Conservation (phyloP, 2,888 invertebrate genomes). For the Tipula unca region DNA sequence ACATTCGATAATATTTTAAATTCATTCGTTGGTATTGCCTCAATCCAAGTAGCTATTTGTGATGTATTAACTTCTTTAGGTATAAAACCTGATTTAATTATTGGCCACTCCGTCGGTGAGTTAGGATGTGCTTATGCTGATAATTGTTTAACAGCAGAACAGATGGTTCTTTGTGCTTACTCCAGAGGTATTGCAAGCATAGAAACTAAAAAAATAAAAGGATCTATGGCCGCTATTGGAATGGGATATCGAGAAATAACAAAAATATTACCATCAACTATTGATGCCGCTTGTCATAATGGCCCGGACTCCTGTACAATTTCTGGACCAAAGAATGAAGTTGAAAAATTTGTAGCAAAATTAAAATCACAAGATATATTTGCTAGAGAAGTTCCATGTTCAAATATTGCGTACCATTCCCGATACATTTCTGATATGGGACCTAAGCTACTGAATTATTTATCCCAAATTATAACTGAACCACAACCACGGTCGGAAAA, state of each 20-base stretch:
- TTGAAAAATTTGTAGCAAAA: conserved; percentile 56
- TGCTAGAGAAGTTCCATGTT: conserved; percentile 73
- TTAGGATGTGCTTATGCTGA: conserved; percentile 94
- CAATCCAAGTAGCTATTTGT: conserved; percentile 53
- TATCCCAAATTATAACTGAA: conserved; percentile 54
- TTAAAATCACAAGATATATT: conserved; percentile 65
- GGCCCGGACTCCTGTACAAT: conserved; percentile 79
- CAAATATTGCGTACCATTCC: conserved; percentile 86
- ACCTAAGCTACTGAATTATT: conserved; percentile 53
- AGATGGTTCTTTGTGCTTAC: conserved; percentile 78
- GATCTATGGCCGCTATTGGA: conserved; percentile 86
- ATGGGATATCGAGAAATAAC: conserved; percentile 49
- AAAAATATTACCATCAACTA: conserved; percentile 59
- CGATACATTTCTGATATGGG: conserved; percentile 64
- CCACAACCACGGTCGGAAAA: conserved; percentile 59
- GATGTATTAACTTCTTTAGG: conserved; percentile 54
- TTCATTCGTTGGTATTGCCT: conserved; percentile 67
- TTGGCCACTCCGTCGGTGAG: conserved; percentile 92
- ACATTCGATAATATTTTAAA: conserved; percentile 57
- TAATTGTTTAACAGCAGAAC: conserved; percentile 77
- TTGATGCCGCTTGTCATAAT: conserved; percentile 84
- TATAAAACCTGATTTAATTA: conserved; percentile 61
- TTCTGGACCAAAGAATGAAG: conserved; percentile 69
- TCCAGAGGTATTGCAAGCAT: conserved; percentile 69
- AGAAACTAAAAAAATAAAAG: conserved; percentile 58